phyloP scores from a whole-genome alignment of 2,888 invertebrate genomes.

The Cryptosula pallasiana region DNA sequence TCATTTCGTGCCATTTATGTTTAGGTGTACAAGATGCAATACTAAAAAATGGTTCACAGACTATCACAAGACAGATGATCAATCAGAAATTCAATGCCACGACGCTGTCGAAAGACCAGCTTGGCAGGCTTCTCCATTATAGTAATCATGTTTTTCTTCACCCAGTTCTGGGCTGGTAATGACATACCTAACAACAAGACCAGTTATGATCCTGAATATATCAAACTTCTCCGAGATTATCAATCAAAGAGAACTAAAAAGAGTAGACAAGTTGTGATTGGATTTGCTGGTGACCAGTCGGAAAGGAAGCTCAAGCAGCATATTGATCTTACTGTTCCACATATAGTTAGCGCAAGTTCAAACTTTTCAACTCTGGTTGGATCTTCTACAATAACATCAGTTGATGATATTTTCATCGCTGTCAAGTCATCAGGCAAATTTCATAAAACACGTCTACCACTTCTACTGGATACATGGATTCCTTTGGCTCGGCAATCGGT shows the following conservation, averaged over 20 bases:
- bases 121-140: not conserved
- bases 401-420: conserved; percentile 78
- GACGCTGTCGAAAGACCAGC: not conserved
- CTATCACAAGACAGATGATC: too few relatives aligned
- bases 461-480: conserved; percentile 92
- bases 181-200: not conserved
- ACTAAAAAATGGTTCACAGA: too few relatives aligned
- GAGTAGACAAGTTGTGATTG: not conserved
- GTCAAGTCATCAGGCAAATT: conserved; percentile 89
- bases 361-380: not conserved
- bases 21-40: too few relatives aligned
- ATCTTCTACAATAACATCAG: not conserved
- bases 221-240: conserved; percentile 3
- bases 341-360: not conserved
- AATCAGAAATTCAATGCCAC: not conserved
- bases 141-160: not conserved
- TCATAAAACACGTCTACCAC: conserved; percentile 74
- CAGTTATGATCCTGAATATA: not conserved
- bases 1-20: too few relatives aligned
- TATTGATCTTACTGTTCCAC: too few relatives aligned
- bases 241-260: conserved; percentile 1
- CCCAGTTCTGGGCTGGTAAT: not conserved
- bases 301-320: too few relatives aligned
- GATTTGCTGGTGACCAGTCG: not conserved
- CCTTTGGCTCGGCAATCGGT: conserved; percentile 86